Base-by-base conservation (phyloP, 2,888 invertebrate species). In the Drosophila meridiana region DNA sequence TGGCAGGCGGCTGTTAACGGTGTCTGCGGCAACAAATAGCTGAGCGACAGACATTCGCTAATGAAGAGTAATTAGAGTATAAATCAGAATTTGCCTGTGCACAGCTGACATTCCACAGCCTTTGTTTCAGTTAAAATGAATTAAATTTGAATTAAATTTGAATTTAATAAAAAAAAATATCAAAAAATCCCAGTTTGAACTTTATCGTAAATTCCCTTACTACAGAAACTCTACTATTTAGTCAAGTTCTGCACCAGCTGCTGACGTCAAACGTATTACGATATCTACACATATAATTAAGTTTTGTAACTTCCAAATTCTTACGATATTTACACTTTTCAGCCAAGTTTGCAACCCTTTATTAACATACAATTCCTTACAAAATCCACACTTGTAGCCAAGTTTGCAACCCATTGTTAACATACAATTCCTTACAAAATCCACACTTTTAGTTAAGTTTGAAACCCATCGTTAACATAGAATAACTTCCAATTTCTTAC, bases 1-100 rank as follows among this genome's bases (percentile, higher is more conserved):
- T 26, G 56, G 48, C 45, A 11, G 52, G 64, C 32, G n/a, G 30
- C n/a, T 64, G 45, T 20, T 70, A 30, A 38, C 38, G 28, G 4
- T 36, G 14, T 60, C 40, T 61, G 26, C 36, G 56, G 30, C 14
- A 48, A 40, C 14, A 42, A 26, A 40, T 30, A 40, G n/a, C 55
- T 9, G 9, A 30, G 2, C 28, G n/a, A 7, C 56, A 30, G 56
- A 30, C 56, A 32, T 42, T 56, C n/a, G 11, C 2, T 42, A 40
- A 55, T 40, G 26, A 40, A 40, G 28, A 28, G n/a, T 42, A 28
- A 40, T 56, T 56, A n/a, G 30, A 20, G 20, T 3, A n/a, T 56
- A 40, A 28, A 56, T 40, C 38, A 8, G 14, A 40, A 52, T 52
- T 40, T 30, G n/a, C 13, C 7, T 2, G 7, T 7, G 1, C 8